These are phyloP conservation scores for Strix occidentalis DNA, from an alignment of 2,797 vertebrate species.

Conservation along the genomic window DNA sequence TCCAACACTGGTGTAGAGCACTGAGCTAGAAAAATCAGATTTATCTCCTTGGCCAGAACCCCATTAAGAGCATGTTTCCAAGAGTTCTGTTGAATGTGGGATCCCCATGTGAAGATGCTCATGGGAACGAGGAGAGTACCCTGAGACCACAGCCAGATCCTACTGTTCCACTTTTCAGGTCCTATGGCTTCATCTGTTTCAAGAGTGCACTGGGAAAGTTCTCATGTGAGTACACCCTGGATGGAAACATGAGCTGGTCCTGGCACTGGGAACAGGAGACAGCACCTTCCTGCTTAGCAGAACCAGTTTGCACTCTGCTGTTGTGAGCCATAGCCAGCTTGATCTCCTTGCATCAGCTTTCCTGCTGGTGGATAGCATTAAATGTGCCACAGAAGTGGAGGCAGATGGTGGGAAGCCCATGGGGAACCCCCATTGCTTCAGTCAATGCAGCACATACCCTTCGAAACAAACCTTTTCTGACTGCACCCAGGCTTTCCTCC, in stretches of 20 bases:
- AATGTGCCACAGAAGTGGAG: background rate
- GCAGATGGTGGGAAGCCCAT: background rate
- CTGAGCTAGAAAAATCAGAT: background rate
- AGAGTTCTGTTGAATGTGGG: background rate
- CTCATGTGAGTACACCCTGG: background rate
- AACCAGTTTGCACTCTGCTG: background rate
- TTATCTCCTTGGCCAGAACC: background rate
- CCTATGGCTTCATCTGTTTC: background rate
- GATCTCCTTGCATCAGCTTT: background rate
- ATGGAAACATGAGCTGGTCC: background rate
- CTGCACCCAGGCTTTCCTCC: background rate
- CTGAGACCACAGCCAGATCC: background rate
- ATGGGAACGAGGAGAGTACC: background rate
- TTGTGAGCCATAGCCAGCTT: background rate
- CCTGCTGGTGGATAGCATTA: background rate
- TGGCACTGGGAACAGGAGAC: background rate
- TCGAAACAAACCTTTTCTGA: background rate
- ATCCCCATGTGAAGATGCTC: background rate
- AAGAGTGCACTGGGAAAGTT: background rate
- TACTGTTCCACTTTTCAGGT: background rate
- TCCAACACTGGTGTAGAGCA: background rate
- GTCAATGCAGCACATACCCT: rapidly evolving
- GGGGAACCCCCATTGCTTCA: background rate
- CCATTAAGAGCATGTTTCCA: background rate
- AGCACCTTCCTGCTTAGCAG: background rate